phyloP scores from a whole-genome alignment of 2,888 invertebrate genomes.

The Watsonalla binaria region DNA sequence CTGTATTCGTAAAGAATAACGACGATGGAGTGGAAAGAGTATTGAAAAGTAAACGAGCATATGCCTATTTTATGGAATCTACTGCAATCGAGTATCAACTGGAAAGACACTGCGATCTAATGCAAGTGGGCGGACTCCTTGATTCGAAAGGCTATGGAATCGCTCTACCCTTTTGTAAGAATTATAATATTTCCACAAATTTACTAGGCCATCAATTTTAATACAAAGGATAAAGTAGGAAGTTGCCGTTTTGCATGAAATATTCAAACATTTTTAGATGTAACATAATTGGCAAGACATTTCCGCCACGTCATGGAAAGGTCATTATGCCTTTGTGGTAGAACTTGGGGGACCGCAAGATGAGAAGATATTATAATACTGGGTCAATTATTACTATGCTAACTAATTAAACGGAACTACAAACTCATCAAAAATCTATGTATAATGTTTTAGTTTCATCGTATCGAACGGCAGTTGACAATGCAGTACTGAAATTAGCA shows the following conservation, averaged over 20 bases:
- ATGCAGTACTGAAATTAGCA: slow-evolving; percentile 92
- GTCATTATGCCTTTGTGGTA: too few relatives aligned
- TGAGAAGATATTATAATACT: too few relatives aligned
- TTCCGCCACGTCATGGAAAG: too few relatives aligned
- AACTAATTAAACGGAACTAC: too few relatives aligned
- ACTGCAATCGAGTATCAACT: slow-evolving; percentile 95
- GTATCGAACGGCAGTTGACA: slow-evolving; percentile 88
- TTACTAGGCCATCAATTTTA: background rate
- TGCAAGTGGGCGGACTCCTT: slow-evolving; percentile 87
- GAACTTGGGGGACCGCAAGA: too few relatives aligned
- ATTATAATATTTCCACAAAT: background rate
- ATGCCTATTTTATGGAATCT: slow-evolving; percentile 98
- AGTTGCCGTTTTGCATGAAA: too few relatives aligned
- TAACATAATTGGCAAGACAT: too few relatives aligned
- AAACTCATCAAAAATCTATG: background rate
- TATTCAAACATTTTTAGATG: too few relatives aligned
- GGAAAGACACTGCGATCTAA: slow-evolving; percentile 90
- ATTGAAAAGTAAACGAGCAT: slow-evolving; percentile 85
- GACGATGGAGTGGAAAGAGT: slow-evolving; percentile 93
- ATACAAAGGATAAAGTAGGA: too few relatives aligned
- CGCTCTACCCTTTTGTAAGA: slow-evolving; percentile 92
- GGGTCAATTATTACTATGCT: too few relatives aligned
- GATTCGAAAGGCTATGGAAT: slow-evolving; percentile 96
- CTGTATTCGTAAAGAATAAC: slow-evolving; percentile 90
- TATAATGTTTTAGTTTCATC: slow-evolving; percentile 78